These are phyloP conservation scores for Lacanobia wlatinum DNA, from an alignment of 2,888 invertebrate species.

Conservation along the genomic window DNA sequence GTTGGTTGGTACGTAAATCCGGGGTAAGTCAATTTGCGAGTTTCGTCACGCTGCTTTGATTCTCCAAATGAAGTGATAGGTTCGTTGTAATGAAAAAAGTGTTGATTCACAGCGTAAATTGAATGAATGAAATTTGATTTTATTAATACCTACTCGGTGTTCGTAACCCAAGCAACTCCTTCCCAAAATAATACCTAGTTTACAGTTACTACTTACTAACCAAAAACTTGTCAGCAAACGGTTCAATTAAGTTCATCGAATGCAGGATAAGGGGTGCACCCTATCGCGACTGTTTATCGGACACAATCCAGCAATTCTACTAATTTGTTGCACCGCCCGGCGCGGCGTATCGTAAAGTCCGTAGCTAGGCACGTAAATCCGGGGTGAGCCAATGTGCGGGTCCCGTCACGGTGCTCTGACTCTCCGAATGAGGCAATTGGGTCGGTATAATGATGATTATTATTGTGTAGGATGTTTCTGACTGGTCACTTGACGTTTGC, in stretches of 20 bases:
- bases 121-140: too few species aligned
- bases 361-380: slow-evolving; percentile 35
- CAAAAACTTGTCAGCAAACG: not conserved
- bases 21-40: too few species aligned
- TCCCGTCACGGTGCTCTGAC: slow-evolving; percentile 34
- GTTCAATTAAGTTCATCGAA: slow-evolving; percentile 24
- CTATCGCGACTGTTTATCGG: slow-evolving; percentile 26
- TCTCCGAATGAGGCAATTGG: slow-evolving; percentile 35
- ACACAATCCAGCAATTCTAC: slow-evolving; percentile 31
- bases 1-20: too few species aligned
- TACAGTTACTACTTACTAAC: too few species aligned
- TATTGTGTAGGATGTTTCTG: slow-evolving; percentile 6
- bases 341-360: slow-evolving; percentile 30
- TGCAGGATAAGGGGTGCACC: not conserved
- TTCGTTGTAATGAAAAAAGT: too few species aligned
- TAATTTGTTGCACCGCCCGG: slow-evolving; percentile 48
- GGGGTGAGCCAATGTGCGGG: slow-evolving; percentile 33
- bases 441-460: slow-evolving; percentile 34
- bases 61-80: too few species aligned
- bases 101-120: too few species aligned
- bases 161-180: too few species aligned
- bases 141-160: too few species aligned
- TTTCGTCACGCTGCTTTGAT: too few species aligned
- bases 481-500: not conserved
- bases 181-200: too few species aligned